Conservation (phyloP, 2,797 vertebrate species). For the Anguilla megastoma region DNA sequence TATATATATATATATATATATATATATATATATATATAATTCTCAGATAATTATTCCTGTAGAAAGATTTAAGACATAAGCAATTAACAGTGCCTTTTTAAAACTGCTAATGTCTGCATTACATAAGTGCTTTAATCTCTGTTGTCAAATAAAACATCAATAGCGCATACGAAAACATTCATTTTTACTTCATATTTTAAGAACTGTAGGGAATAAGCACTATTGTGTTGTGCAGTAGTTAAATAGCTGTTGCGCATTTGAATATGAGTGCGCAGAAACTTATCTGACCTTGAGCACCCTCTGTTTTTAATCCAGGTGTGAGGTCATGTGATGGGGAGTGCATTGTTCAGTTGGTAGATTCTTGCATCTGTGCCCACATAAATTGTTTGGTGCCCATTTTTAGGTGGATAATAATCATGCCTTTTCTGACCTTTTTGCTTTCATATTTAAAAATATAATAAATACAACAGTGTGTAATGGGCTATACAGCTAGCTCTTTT, state of each 20-base stretch:
- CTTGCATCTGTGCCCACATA: neutral
- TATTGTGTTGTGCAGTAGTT: neutral
- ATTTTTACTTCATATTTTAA: neutral
- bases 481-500: neutral
- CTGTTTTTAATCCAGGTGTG: slow-evolving; percentile 1
- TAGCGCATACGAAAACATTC: neutral
- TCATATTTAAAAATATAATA: neutral
- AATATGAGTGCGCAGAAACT: neutral
- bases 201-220: neutral
- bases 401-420: neutral
- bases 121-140: neutral
- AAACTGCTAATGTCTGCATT: neutral
- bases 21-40: too few species aligned
- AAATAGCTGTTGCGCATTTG: neutral
- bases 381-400: neutral
- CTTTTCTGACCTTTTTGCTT: neutral
- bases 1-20: too few species aligned
- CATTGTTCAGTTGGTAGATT: neutral
- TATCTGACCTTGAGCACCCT: neutral
- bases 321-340: neutral
- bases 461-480: neutral
- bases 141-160: neutral
- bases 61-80: neutral
- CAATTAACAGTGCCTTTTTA: neutral
- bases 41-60: neutral